Base-by-base conservation (phyloP, 2,113 vertebrate species). In the Percopsis transmontana region DNA sequence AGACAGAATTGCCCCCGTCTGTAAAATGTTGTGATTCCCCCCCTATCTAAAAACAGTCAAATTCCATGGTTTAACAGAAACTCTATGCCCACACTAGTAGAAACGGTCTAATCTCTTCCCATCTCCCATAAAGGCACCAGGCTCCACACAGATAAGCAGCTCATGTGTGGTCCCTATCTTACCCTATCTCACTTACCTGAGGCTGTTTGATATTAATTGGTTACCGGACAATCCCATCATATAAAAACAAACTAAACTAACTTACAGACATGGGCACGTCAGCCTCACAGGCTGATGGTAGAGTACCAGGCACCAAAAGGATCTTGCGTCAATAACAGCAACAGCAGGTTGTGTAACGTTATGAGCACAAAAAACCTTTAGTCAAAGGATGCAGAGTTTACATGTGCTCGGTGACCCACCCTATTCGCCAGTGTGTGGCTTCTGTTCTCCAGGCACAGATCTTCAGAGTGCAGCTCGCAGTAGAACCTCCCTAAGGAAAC, bases 401-500 rank as follows among this genome's bases (percentile, higher is more conserved):
- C 57, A 69, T 64, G 39, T 66, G 52, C 15, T 61, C 58, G 10
- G 66, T 77, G 67, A 82, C 87, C 71, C 66, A 90, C 90, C 87
- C 85, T 42, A 60, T 23, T 50, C 20, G 20, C 42, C 55, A 74
- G 70, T 2, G 67, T 21, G 58, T 74, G 77, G 45, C 75, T 50
- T 18, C 55, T 44, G 23, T 65, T 72, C 21, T n/a, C 59, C 50
- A 74, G 54, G 40, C 74, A 57, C 60, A 80, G 64, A 8, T 90
- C 86, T 41, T 92, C 90, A 0, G 90, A 86, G 79, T 93, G 92
- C 73, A 87, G 87, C 70, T 91, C 91, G 1, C 92, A 93, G 84
- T 85, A 92, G 77, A 93, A 92, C 23, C 67, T 90, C 81, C 91
- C 92, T 93, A 81, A 64, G 72, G 69, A 61, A 40, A 72, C 45